Evolutionary conservation across 2,797 vertebrate genomes (phyloP).

Genomic region (Propithecus perrieri): DNA sequence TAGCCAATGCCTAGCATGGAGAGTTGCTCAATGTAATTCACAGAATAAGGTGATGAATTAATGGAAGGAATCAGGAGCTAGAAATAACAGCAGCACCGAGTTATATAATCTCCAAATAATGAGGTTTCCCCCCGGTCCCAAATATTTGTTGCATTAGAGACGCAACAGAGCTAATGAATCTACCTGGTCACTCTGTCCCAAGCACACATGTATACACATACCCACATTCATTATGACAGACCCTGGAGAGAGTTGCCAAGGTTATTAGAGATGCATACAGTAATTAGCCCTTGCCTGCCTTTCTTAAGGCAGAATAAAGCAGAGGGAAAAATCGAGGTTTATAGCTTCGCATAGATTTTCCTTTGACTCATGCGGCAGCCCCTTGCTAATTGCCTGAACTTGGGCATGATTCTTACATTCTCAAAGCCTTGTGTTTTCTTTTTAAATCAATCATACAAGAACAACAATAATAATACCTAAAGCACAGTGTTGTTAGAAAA

Average conservation of each 20-base stretch:
- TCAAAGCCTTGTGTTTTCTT: not conserved
- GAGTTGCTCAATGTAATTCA: not conserved
- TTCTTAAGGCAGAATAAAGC: not conserved
- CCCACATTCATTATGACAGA: not conserved
- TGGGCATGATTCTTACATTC: not conserved
- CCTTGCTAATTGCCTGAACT: not conserved
- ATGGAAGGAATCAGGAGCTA: not conserved
- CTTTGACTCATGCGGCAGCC: not conserved
- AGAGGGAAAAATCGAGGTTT: not conserved
- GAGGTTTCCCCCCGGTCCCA: rapidly evolving
- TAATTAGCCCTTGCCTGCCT: not conserved
- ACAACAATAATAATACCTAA: not conserved
- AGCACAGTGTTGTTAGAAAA: not conserved
- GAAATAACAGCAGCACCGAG: not conserved
- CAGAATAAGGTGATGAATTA: not conserved
- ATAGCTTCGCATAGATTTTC: not conserved
- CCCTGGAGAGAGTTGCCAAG: not conserved
- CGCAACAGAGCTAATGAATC: not conserved
- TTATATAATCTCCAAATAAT: not conserved
- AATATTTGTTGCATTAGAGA: not conserved
- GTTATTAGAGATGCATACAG: not conserved
- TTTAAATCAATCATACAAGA: not conserved
- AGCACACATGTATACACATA: not conserved
- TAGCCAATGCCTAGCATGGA: not conserved
- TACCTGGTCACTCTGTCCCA: not conserved